Evolutionary conservation across 2,113 vertebrate species (phyloP), one percentile per base, ranked within the genome.

Genomic region (Anolis sagrei): DNA sequence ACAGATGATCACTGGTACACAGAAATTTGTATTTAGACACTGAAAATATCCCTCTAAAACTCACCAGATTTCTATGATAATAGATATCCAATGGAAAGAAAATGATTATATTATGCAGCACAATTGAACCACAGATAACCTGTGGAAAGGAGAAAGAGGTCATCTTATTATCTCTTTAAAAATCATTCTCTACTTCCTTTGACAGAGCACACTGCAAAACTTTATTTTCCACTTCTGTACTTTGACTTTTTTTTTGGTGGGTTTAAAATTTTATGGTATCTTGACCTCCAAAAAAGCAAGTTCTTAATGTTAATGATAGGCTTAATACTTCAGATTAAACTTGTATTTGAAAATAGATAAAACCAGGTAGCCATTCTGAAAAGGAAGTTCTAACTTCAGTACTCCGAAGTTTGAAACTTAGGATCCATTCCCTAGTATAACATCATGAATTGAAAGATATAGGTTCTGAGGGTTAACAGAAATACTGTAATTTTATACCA

Each of bases 251-350:
- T 32, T 48, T 82, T 48, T 4, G 61, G 27, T 72, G 49, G 61
- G 21, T 76, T 88, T 90, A 87, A 79, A 68, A 29, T 83, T 88
- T 85, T 68, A 66, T 83, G 27, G 68, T 88, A 7, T 2, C 27
- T 7, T 76, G 91, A 27, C 54, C 27, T 84, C 74, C 74, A 86
- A 81, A 89, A 83, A 87, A 89, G 21, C 7, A 87, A 90, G 10
- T 78, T 64, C 75, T 79, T 75, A 49, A 39, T 3, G n/a, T 76
- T 51, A 83, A 51, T 72, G 72, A 82, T 23, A 80, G 83, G 88
- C 76, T n/a, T 58, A 62, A 86, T 88, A 82, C 83, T 87, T 81
- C 87, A 44, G 54, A 81, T 78, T 74, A 66, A 44, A 44, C 72
- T 73, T 6, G 29, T 36, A 39, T 75, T 66, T 76, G 64, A 51